phyloP scores from a whole-genome alignment of 2,888 invertebrate species.

The Luperina testacea region DNA sequence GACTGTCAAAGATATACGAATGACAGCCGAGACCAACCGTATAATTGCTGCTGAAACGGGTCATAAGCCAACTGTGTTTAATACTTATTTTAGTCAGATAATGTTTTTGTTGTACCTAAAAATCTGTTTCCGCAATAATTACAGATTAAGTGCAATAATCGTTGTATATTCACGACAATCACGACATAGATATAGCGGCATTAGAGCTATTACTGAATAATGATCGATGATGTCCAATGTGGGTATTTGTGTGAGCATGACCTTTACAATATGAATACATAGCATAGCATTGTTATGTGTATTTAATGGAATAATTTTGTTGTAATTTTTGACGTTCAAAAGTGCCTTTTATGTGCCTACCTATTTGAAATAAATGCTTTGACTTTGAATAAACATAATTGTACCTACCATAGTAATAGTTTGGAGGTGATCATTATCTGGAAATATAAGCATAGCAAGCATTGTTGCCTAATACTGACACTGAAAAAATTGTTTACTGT shows the following conservation, averaged over 20 bases:
- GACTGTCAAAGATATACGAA: too few relatives aligned
- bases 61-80: neutral
- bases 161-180: conserved; percentile 19
- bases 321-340: neutral
- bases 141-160: conserved; percentile 24
- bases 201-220: conserved; percentile 30
- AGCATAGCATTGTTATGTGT: neutral
- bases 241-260: neutral
- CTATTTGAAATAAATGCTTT: too few relatives aligned
- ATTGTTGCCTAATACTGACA: neutral
- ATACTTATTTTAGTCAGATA: conserved; percentile 4
- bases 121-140: neutral
- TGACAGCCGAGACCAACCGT: too few relatives aligned
- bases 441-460: neutral
- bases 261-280: neutral
- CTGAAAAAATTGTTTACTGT: neutral
- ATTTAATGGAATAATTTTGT: conserved; percentile 8
- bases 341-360: too few relatives aligned
- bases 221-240: conserved; percentile 8
- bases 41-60: neutral
- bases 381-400: neutral
- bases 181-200: conserved; percentile 28
- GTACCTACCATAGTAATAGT: neutral
- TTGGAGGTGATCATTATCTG: neutral
- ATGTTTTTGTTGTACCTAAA: neutral